Evolutionary conservation across 2,797 vertebrate species (phyloP).

Genomic region (Steatocranus sp.): DNA sequence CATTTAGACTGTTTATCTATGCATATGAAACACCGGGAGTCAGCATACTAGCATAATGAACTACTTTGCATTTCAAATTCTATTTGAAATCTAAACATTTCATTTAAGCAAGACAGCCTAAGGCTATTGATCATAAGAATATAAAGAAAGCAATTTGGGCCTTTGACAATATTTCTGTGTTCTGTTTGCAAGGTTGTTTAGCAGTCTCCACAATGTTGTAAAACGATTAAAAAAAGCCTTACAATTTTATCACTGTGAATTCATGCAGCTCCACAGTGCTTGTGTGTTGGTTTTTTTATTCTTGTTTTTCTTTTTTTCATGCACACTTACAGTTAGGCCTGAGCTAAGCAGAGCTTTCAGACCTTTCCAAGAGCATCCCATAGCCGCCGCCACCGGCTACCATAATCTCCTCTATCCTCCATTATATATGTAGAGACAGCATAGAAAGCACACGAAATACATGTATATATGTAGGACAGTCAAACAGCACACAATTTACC

Average conservation of each 20-base stretch:
- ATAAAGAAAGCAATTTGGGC: constrained; percentile 4
- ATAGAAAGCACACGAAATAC: background rate
- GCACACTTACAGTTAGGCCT: background rate
- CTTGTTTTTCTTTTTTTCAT: background rate
- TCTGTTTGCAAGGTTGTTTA: constrained; percentile 2
- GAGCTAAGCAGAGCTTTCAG: background rate
- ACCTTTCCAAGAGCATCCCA: background rate
- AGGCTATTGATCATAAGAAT: constrained; percentile 35
- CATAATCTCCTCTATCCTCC: background rate
- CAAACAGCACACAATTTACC: background rate
- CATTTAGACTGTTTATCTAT: constrained; percentile 10
- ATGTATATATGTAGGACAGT: background rate
- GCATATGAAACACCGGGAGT: background rate
- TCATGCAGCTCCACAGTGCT: background rate
- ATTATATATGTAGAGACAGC: background rate
- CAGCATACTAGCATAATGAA: constrained; percentile 43
- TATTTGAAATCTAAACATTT: constrained; percentile 53
- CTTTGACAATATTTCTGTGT: background rate
- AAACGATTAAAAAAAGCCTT: background rate
- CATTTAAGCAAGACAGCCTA: constrained; percentile 14
- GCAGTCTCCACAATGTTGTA: background rate
- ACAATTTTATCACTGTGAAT: background rate
- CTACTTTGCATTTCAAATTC: constrained; percentile 37
- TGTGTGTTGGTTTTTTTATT: background rate
- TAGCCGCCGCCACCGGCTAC: background rate